These are phyloP conservation scores for Argyra leucocephala DNA, from an alignment of 2,888 invertebrate species.

Conservation along the genomic window DNA sequence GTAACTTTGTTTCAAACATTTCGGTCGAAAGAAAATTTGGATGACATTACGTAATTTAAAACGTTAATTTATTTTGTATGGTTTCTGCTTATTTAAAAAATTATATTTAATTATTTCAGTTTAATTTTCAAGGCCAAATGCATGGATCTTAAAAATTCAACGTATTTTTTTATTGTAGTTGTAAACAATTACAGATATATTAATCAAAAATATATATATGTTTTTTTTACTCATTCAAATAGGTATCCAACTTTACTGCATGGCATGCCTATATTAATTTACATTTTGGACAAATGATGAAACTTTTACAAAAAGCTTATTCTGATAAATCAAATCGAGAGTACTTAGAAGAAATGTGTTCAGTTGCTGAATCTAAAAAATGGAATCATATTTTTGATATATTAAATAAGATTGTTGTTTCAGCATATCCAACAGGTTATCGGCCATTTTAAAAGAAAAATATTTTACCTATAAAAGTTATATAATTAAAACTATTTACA, in stretches of 20 bases:
- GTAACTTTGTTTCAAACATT: too few species aligned
- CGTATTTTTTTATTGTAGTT: too few species aligned
- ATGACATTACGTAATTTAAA: too few species aligned
- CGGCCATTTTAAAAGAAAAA: slow-evolving; percentile 35
- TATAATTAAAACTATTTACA: too few species aligned
- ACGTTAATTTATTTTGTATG: too few species aligned
- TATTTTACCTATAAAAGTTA: too few species aligned
- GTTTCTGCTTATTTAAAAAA: too few species aligned
- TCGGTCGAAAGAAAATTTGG: too few species aligned
- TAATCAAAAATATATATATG: slow-evolving; percentile 10
- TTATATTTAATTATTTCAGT: too few species aligned
- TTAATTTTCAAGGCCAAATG: too few species aligned
- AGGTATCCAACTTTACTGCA: slow-evolving; percentile 66
- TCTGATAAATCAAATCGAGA: slow-evolving; percentile 76
- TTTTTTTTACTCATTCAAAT: slow-evolving; percentile 22
- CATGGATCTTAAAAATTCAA: too few species aligned
- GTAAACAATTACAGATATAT: too few species aligned
- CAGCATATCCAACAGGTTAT: slow-evolving; percentile 38
- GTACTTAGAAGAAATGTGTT: slow-evolving; percentile 41
- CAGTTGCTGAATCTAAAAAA: slow-evolving; percentile 33
- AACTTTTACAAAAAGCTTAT: slow-evolving; percentile 61
- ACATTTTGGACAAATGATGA: slow-evolving; percentile 74
- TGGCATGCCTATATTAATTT: slow-evolving; percentile 72
- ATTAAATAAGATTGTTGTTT: slow-evolving; percentile 34
- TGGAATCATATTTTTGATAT: slow-evolving; percentile 35